Evolutionary conservation across 2,113 vertebrate genomes (phyloP).

Genomic region (Bettongia penicillata): DNA sequence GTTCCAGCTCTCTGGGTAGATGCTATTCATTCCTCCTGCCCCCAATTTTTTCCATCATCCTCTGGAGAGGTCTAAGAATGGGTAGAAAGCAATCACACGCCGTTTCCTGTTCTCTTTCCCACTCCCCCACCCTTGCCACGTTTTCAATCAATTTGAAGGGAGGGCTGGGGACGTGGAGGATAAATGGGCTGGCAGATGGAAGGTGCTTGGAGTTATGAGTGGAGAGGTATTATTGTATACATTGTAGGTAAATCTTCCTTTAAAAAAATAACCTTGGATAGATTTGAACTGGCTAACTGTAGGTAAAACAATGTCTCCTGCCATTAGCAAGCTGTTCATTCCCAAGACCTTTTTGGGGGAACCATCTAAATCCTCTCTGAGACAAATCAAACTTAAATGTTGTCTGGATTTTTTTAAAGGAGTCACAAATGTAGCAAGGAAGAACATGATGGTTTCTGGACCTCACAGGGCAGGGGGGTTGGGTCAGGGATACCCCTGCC

Average conservation of each 20-base stretch:
- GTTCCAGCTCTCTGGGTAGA: neutral
- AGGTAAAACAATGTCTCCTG: neutral
- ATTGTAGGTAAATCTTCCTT: conserved; percentile 16
- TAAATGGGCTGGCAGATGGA: neutral
- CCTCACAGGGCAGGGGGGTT: neutral
- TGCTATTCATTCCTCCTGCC: neutral
- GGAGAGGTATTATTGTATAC: neutral
- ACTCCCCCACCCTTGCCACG: neutral
- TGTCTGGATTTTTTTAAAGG: neutral
- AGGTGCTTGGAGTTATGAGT: conserved; percentile 20
- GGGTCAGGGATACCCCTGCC: neutral
- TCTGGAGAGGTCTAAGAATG: neutral
- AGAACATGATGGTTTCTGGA: neutral
- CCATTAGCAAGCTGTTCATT: neutral
- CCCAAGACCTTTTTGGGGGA: neutral
- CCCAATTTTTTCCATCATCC: neutral
- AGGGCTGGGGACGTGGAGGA: neutral
- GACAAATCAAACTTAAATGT: neutral
- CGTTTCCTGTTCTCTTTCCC: neutral
- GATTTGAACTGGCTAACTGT: neutral
- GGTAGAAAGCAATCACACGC: neutral
- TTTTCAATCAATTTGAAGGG: neutral
- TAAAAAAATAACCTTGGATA: neutral
- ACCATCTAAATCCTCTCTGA: neutral
- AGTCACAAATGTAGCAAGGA: neutral